phyloP scores from a whole-genome alignment of 2,888 invertebrate species.

The Ophion ellenae region DNA sequence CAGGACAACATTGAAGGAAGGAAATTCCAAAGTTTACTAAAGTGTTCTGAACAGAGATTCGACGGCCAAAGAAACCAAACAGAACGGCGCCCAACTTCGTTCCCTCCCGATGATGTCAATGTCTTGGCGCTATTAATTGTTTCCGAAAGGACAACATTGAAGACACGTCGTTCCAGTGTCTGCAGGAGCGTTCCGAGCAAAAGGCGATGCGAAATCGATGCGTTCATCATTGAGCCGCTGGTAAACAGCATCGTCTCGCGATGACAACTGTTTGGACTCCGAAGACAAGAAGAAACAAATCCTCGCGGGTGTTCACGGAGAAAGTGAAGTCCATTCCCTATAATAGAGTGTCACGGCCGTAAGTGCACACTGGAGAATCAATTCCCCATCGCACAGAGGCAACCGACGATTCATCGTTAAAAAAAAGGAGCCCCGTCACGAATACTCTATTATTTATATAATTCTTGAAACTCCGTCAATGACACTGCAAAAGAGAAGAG shows the following conservation, averaged over 20 bases:
- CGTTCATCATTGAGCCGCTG: not conserved
- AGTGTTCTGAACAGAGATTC: not conserved
- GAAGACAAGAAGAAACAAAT: not conserved
- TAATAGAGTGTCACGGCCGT: conserved; percentile 31
- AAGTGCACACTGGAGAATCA: conserved; percentile 52
- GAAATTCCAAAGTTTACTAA: not conserved
- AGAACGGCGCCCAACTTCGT: not conserved
- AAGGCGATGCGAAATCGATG: not conserved
- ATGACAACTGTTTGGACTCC: conserved; percentile 11
- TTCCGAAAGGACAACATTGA: not conserved
- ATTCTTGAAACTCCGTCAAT: conserved; percentile 48
- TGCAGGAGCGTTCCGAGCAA: not conserved
- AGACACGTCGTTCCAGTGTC: not conserved
- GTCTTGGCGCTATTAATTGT: not conserved
- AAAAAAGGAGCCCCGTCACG: conserved; percentile 3
- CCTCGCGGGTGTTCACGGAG: conserved; percentile 28
- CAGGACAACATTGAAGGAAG: not conserved
- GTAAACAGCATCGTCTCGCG: conserved; percentile 21
- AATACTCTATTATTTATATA: conserved; percentile 36
- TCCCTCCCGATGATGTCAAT: not conserved
- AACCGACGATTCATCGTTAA: not conserved
- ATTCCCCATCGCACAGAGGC: conserved; percentile 29
- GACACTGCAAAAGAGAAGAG: conserved; percentile 55
- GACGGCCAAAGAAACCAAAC: not conserved
- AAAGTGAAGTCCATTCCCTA: conserved; percentile 58